These are phyloP conservation scores for Mastomys coucha DNA, from an alignment of 2,113 vertebrate genomes.

Conservation along the genomic window DNA sequence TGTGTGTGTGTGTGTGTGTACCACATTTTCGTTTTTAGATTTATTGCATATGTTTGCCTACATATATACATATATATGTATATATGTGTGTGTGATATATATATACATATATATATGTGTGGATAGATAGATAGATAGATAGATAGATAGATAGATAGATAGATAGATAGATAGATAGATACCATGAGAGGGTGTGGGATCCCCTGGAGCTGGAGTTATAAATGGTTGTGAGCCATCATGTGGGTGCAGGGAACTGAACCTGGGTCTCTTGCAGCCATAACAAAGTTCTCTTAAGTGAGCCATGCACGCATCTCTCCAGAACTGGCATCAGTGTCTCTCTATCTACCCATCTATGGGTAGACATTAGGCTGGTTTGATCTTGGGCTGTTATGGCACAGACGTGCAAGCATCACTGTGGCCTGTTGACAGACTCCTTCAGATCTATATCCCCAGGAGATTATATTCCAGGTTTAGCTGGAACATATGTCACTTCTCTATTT, in stretches of 20 bases:
- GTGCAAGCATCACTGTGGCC: not conserved
- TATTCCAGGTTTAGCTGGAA: too few relatives aligned
- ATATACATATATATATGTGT: too few relatives aligned
- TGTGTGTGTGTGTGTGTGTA: not conserved
- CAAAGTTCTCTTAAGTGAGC: not conserved
- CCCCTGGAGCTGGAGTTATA: not conserved
- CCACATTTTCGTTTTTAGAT: not conserved
- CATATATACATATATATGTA: too few relatives aligned
- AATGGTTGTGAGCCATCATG: not conserved
- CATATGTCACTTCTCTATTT: not conserved
- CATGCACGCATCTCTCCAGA: not conserved
- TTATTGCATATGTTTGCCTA: not conserved
- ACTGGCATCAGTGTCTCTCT: not conserved
- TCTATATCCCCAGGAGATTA: not conserved
- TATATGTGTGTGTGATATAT: too few relatives aligned
- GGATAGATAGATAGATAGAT: too few relatives aligned
- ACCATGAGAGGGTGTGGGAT: not conserved
- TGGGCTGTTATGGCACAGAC: too few relatives aligned
- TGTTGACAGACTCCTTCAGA: not conserved
- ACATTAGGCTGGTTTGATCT: not conserved
- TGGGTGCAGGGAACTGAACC: not conserved
- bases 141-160: too few relatives aligned
- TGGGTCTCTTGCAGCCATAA: not conserved
- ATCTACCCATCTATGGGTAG: not conserved
- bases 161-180: too few relatives aligned